Evolutionary conservation across 2,888 invertebrate genomes (phyloP).

Genomic region (Cheilosia variabilis): DNA sequence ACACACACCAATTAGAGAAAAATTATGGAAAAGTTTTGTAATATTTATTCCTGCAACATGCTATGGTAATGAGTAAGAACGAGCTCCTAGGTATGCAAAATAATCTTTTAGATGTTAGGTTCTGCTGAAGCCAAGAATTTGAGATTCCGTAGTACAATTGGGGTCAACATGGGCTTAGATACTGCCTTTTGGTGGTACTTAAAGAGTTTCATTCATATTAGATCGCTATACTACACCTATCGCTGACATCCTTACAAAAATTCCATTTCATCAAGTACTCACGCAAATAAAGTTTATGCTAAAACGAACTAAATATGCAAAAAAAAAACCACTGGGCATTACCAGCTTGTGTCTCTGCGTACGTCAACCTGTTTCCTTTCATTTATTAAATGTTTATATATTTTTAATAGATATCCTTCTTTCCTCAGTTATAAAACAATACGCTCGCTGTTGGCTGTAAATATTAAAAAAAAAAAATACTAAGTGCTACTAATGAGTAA

Average conservation of each 20-base stretch:
- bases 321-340: background rate
- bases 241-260: background rate
- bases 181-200: no score
- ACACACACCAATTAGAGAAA: no score
- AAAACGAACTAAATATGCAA: background rate
- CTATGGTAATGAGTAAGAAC: no score
- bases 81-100: no score
- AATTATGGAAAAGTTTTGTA: no score
- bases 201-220: no score
- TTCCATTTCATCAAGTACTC: background rate
- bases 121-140: no score
- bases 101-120: no score
- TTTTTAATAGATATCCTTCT: conserved; percentile 19
- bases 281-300: background rate
- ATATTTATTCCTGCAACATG: no score
- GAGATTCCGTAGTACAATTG: no score
- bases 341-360: conserved; percentile 32
- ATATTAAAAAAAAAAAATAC: conserved; percentile 24
- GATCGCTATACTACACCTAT: no score
- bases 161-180: no score
- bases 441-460: conserved; percentile 27
- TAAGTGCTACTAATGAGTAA: conserved; percentile 61
- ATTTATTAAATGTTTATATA: background rate
- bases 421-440: conserved; percentile 21
- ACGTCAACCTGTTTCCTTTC: conserved; percentile 12